These are phyloP conservation scores for Chrysomela aeneicollis DNA, from an alignment of 2,888 invertebrate species.

Conservation along the genomic window DNA sequence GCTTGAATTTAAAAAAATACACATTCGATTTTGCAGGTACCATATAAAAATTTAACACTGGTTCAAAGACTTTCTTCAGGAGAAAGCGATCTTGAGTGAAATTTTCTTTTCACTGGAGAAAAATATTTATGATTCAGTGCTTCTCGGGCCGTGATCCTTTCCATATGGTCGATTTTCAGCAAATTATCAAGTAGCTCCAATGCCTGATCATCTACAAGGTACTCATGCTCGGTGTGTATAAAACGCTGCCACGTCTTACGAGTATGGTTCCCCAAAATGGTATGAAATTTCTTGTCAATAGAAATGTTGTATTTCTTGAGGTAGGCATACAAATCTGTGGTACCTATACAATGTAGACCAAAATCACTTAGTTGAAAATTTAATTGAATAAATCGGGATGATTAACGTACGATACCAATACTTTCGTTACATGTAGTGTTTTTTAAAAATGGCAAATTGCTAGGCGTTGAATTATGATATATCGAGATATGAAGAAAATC, in stretches of 20 bases:
- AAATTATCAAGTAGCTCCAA: slow-evolving; percentile 56
- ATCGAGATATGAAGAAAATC: too few relatives aligned
- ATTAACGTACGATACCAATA: too few relatives aligned
- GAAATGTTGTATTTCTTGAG: slow-evolving; percentile 56
- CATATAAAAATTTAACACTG: background rate
- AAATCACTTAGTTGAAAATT: too few relatives aligned
- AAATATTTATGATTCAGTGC: slow-evolving; percentile 59
- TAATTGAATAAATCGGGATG: too few relatives aligned
- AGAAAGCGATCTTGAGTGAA: slow-evolving; percentile 27
- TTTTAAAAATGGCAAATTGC: too few relatives aligned
- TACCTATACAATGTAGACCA: slow-evolving; percentile 53
- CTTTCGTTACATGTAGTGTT: too few relatives aligned
- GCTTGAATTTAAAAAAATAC: background rate
- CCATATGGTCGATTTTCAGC: slow-evolving; percentile 57
- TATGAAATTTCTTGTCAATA: slow-evolving; percentile 49
- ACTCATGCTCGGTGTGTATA: slow-evolving; percentile 58
- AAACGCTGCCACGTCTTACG: slow-evolving; percentile 59
- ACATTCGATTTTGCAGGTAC: background rate
- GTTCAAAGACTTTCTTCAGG: background rate
- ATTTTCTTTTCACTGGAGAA: slow-evolving; percentile 43
- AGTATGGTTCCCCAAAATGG: slow-evolving; percentile 51
- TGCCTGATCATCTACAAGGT: slow-evolving; percentile 57
- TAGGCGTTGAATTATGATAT: too few relatives aligned
- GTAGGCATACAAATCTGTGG: slow-evolving; percentile 53
- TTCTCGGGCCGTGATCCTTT: slow-evolving; percentile 57